phyloP scores from a whole-genome alignment of 2,888 invertebrate species.

The Cephonodes hylas region DNA sequence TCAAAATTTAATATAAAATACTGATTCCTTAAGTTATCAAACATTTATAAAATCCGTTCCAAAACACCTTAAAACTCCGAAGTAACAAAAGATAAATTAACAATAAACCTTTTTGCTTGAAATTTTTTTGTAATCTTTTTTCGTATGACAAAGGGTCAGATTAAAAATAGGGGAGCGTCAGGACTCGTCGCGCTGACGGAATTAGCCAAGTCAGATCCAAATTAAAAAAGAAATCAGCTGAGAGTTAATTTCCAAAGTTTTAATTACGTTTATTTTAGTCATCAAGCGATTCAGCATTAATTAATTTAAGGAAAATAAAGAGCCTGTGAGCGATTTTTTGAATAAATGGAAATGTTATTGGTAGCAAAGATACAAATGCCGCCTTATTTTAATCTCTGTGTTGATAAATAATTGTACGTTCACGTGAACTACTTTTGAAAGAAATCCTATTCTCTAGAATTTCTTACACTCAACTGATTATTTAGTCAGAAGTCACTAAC shows the following conservation, averaged over 20 bases:
- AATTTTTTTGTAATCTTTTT: conserved; percentile 33
- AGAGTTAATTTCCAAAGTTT: conserved; percentile 76
- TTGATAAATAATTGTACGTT: no score
- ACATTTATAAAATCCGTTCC: no score
- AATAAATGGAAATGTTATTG: not conserved
- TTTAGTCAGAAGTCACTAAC: no score
- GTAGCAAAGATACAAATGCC: no score
- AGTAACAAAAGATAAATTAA: not conserved
- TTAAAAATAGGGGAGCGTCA: conserved; percentile 69
- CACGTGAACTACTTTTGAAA: no score
- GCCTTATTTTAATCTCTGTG: no score
- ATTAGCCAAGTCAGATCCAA: conserved; percentile 71
- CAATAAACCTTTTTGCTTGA: conserved; percentile 3
- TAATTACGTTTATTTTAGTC: conserved; percentile 79
- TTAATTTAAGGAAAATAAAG: conserved; percentile 54
- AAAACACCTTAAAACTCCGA: not conserved
- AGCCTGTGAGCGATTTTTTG: not conserved
- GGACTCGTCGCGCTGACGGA: conserved; percentile 67
- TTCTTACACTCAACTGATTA: no score
- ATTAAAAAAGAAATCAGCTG: conserved; percentile 80
- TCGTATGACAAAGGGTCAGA: conserved; percentile 62
- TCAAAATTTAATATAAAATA: no score
- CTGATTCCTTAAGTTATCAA: no score
- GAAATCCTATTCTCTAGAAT: no score
- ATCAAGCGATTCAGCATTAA: conserved; percentile 65